Evolutionary conservation across 2,113 vertebrate genomes (phyloP).

Genomic region (Clarias macrocephalus): DNA sequence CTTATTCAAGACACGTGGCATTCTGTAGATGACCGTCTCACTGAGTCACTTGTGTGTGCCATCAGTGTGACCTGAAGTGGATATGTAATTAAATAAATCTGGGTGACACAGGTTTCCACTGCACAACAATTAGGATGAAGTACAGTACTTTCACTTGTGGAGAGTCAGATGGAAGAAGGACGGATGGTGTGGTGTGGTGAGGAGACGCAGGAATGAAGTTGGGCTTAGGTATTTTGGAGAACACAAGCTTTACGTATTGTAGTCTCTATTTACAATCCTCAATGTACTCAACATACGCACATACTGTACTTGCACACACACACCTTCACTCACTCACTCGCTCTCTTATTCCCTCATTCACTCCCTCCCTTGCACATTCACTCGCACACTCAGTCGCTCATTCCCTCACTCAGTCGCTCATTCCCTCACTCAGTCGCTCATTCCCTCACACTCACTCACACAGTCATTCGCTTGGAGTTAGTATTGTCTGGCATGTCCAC

Average conservation of each 20-base stretch:
- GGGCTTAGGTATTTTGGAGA: neutral
- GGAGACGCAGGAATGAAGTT: neutral
- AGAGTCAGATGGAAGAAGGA: constrained; percentile 10
- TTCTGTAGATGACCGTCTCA: neutral
- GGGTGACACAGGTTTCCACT: neutral
- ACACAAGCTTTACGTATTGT: neutral
- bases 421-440: neutral
- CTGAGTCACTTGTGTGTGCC: neutral
- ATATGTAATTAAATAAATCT: neutral
- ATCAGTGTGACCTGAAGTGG: neutral
- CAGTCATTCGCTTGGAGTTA: neutral
- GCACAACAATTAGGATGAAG: neutral
- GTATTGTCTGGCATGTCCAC: neutral
- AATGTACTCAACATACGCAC: neutral
- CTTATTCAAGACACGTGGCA: neutral
- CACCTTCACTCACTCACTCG: neutral
- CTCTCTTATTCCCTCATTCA: neutral
- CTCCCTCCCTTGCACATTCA: neutral
- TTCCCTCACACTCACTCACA: neutral
- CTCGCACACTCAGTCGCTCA: neutral
- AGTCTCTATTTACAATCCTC: constrained; percentile 1
- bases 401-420: neutral
- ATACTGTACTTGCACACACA: neutral
- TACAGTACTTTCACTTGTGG: neutral
- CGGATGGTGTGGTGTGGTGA: neutral